A percentile compares a stretch with the other conserved stretches of the same genome.
These are phyloP conservation scores for Trileptium ribeirensis DNA, from an alignment of 2,888 invertebrate genomes.

Conservation along the genomic window DNA sequence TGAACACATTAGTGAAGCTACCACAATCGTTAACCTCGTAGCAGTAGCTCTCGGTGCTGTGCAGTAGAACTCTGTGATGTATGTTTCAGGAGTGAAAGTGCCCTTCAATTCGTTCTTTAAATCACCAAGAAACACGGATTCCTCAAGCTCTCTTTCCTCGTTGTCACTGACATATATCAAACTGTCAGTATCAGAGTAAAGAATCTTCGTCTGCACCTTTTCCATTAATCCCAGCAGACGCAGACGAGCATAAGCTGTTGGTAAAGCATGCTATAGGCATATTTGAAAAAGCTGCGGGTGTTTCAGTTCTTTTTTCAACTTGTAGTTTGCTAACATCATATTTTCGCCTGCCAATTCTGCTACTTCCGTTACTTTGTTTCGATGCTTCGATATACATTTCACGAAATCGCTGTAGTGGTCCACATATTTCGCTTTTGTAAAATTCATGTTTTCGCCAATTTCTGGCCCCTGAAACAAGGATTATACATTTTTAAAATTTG, in stretches of 20 bases:
- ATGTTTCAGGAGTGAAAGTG: not conserved
- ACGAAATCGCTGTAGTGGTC: not conserved
- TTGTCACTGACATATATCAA: not conserved
- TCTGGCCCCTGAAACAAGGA: too few species aligned
- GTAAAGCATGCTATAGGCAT: conserved; percentile 50
- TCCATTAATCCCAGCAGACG: conserved; percentile 48
- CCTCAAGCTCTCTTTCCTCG: not conserved
- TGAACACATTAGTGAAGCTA: not conserved
- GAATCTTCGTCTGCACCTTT: conserved; percentile 40
- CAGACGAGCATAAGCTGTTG: conserved; percentile 47
- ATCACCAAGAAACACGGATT: not conserved
- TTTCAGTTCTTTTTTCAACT: not conserved
- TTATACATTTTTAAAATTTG: too few species aligned
- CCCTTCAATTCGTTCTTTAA: not conserved
- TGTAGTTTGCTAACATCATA: not conserved
- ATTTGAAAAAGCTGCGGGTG: conserved; percentile 32
- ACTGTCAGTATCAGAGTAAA: conserved; percentile 49
- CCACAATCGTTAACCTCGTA: not conserved
- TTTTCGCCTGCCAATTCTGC: not conserved
- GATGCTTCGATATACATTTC: not conserved
- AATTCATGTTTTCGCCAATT: not conserved
- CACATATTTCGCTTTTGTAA: not conserved
- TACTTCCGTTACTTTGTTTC: not conserved
- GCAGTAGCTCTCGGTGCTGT: not conserved
- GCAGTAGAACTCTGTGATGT: not conserved